These are phyloP conservation scores for Aspidiotus rigidus DNA, from an alignment of 2,888 invertebrate genomes.

Conservation along the genomic window DNA sequence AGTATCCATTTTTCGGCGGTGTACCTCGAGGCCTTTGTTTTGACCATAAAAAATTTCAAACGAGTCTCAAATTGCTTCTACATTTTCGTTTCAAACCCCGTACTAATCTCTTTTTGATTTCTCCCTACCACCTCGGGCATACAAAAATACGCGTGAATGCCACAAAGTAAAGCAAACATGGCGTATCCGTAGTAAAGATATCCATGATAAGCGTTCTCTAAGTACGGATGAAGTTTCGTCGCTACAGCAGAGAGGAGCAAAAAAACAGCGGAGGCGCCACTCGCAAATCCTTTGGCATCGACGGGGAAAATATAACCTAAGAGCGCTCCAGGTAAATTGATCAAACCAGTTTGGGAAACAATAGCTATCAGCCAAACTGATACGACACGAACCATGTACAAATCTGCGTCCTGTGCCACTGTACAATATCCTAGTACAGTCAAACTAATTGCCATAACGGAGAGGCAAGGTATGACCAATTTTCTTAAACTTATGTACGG, in stretches of 20 bases:
- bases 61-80: too few species aligned
- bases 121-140: conserved; percentile 27
- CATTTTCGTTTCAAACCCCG: too few species aligned
- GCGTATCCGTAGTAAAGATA: conserved; percentile 40
- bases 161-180: not conserved
- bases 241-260: conserved; percentile 49
- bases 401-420: not conserved
- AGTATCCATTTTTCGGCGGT: too few species aligned
- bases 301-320: conserved; percentile 50
- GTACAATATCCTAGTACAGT: conserved; percentile 43
- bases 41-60: too few species aligned
- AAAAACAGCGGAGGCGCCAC: conserved; percentile 42
- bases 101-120: conserved; percentile 13
- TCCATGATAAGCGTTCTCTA: conserved; percentile 44
- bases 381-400: conserved; percentile 44
- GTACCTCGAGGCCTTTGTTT: too few species aligned
- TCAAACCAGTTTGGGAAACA: conserved; percentile 48
- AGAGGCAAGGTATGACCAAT: conserved; percentile 51
- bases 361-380: conserved; percentile 48
- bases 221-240: conserved; percentile 48
- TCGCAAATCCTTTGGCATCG: conserved; percentile 48
- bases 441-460: conserved; percentile 50
- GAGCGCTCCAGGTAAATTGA: conserved; percentile 51
- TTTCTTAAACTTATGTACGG: conserved; percentile 50
- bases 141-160: conserved; percentile 9